Conservation (phyloP, 64 coral and sea anemone genomes). For the Pachyseris speciosa region DNA sequence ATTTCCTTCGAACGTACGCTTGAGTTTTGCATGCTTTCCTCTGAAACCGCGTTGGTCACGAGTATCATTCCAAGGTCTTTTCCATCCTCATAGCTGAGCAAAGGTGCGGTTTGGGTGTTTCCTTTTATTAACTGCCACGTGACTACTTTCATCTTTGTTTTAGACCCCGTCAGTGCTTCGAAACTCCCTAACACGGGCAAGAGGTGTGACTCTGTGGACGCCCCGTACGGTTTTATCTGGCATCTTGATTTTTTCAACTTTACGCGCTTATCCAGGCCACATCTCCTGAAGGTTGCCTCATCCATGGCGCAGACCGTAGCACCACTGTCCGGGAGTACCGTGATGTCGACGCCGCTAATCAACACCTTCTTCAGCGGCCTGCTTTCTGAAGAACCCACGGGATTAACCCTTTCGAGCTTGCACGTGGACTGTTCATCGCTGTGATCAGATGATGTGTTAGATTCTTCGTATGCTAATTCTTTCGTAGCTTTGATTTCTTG, state of each 20-base stretch:
- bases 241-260: conserved; percentile 4
- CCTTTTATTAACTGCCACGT: not conserved
- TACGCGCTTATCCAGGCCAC: not conserved
- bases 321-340: not conserved
- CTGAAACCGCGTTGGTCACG: not conserved
- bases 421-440: no score
- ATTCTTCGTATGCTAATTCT: no score
- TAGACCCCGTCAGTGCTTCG: no score
- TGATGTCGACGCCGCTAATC: not conserved
- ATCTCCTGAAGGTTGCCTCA: conserved; percentile 14
- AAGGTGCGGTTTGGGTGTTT: not conserved
- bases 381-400: not conserved
- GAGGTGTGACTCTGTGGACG: no score
- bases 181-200: no score
- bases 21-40: no score
- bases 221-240: not conserved
- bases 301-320: conserved; percentile 1
- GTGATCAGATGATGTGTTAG: no score
- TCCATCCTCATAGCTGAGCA: not conserved
- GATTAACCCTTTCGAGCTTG: not conserved
- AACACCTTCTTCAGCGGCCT: not conserved
- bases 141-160: no score
- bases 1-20: no score
- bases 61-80: not conserved
- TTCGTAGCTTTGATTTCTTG: no score